phyloP scores from a whole-genome alignment of 2,888 invertebrate species.

The Synanthedon tipuliformis region DNA sequence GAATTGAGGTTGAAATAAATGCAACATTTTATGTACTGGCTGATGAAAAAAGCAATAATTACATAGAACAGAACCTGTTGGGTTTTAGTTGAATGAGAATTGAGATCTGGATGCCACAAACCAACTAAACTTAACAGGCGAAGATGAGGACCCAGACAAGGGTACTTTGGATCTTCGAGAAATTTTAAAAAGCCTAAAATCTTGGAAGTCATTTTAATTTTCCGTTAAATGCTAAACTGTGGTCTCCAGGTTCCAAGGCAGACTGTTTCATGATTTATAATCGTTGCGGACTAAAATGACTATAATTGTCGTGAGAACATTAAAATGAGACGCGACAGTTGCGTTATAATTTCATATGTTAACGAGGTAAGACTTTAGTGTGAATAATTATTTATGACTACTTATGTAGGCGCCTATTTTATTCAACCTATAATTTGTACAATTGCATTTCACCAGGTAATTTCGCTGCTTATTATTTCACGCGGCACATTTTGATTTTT shows the following conservation, averaged over 20 bases:
- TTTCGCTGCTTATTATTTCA: no score
- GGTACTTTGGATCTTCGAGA: conserved; percentile 29
- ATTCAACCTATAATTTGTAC: no score
- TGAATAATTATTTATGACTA: conserved; percentile 1
- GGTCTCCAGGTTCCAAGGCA: not conserved
- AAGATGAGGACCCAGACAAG: conserved; percentile 37
- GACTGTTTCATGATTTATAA: not conserved
- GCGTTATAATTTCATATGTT: conserved; percentile 7
- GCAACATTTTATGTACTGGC: conserved; percentile 34
- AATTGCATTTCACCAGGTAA: no score
- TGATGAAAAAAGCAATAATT: conserved; percentile 29
- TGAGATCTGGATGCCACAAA: conserved; percentile 29
- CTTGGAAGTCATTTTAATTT: not conserved
- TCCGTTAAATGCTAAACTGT: not conserved
- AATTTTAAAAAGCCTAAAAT: conserved; percentile 12
- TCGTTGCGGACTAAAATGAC: not conserved
- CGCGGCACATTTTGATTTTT: no score
- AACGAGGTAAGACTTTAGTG: conserved; percentile 17
- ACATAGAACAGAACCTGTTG: conserved; percentile 26
- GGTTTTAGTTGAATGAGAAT: conserved; percentile 13
- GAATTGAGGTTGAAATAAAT: conserved; percentile 21
- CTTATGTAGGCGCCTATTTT: no score
- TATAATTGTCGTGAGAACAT: not conserved
- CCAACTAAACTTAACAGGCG: conserved; percentile 25
- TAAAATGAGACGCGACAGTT: not conserved